Evolutionary conservation across 2,888 invertebrate genomes (phyloP), one percentile per base, ranked within the genome.

Genomic region (Tridacna crocea): DNA sequence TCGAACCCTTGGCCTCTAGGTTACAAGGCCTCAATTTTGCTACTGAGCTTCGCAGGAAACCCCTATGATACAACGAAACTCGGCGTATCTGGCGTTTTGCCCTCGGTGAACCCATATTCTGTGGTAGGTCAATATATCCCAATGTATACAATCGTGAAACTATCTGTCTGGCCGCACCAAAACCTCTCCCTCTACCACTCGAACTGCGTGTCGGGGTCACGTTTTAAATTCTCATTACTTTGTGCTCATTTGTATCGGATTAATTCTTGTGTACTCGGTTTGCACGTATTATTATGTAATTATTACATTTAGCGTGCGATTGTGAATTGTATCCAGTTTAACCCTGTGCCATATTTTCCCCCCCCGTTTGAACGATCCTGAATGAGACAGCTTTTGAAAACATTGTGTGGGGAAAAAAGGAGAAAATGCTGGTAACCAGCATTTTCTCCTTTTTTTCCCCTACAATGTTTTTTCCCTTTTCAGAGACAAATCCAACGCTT

Each of bases 221-320:
- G 22, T 19, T 60, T 79, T 82, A 79, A 78, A 77, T 73, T 65
- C 65, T 36, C 48, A 51, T 82, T 70, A 79, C 65, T 79, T 75
- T 55, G 19, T 51, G 48, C 74, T 24, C 19, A 55, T 19, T 24
- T 24, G 60, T 63, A 55, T 26, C 72, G 72, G 72, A 72, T 80
- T 65, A 72, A 78, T 75, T 66, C 60, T 15, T 74, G 74, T 76
- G 79, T 79, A 82, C 82, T 79, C 72, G 72, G 26, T 36, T 66
- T 82, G 82, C 82, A 79, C 79, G 79, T 61, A 55, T 24, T 72
- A 24, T 55, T 65, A 17, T 13, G 26, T 55, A 72, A 70, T 75
- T 36, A 82, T 82, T 70, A 73, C 73, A 66, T 22, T 22, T 27
- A 48, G 22, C 82, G 79, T 77, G 76, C 79, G 6, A 17, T n/a